Evolutionary conservation across 2,113 vertebrate genomes (phyloP).

Genomic region (Mus pahari): DNA sequence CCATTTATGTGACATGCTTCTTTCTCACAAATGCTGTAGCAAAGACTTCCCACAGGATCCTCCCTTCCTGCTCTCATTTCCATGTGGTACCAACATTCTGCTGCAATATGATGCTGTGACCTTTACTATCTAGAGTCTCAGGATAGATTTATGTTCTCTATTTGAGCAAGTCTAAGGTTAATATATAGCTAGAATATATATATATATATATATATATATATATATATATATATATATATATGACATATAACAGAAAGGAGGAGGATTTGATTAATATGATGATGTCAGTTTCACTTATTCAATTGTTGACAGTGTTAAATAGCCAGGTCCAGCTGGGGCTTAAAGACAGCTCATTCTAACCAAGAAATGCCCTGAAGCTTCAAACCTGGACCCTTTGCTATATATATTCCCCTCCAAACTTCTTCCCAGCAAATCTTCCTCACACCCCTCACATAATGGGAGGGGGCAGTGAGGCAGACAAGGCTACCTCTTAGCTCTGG

Average conservation of each 20-base stretch:
- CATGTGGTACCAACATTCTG: too few species aligned
- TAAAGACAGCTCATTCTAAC: too few species aligned
- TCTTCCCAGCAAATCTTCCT: not conserved
- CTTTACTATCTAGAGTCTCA: not conserved
- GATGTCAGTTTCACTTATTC: not conserved
- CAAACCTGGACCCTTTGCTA: not conserved
- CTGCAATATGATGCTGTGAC: not conserved
- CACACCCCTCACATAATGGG: not conserved
- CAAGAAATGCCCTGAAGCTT: not conserved
- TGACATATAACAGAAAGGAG: not conserved
- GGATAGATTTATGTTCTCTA: not conserved
- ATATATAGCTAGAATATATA: not conserved
- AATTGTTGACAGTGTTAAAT: not conserved
- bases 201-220: not conserved
- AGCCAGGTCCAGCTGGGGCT: too few species aligned
- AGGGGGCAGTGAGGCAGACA: rapidly evolving
- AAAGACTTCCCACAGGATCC: not conserved
- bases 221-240: not conserved
- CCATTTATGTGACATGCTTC: not conserved
- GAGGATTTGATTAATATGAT: rapidly evolving
- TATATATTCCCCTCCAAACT: not conserved
- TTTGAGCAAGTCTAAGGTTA: not conserved
- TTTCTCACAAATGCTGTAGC: not conserved
- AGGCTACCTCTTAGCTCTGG: not conserved
- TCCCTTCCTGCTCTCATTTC: not conserved